phyloP scores from a whole-genome alignment of 2,113 vertebrate genomes.

The Parus major region DNA sequence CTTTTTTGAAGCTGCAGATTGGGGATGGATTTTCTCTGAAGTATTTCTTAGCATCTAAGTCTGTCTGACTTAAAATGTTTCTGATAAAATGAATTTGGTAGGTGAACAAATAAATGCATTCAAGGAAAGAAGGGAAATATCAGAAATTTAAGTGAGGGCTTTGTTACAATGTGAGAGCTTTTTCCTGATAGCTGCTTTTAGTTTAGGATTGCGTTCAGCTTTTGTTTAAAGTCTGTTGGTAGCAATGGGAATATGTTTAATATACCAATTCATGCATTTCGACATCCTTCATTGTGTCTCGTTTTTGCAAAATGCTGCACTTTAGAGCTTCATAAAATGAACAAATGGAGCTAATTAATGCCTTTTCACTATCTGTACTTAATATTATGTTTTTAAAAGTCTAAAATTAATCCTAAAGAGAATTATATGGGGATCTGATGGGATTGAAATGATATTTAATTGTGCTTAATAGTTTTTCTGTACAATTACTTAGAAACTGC shows the following conservation, averaged over 20 bases:
- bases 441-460: background rate
- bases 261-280: background rate
- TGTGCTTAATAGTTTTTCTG: background rate
- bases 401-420: background rate
- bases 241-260: background rate
- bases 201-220: background rate
- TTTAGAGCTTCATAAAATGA: background rate
- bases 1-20: background rate
- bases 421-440: background rate
- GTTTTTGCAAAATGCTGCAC: background rate
- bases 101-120: background rate
- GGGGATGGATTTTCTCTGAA: background rate
- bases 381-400: background rate
- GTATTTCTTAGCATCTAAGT: background rate
- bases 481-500: background rate
- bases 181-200: background rate
- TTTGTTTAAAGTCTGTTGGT: background rate
- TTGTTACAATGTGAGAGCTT: background rate
- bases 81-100: background rate
- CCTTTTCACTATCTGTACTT: background rate
- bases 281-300: background rate
- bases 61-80: background rate
- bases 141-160: background rate
- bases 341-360: background rate
- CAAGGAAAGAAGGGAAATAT: background rate